Evolutionary conservation across 2,113 vertebrate genomes (phyloP).

Genomic region (Theristicus caerulescens): DNA sequence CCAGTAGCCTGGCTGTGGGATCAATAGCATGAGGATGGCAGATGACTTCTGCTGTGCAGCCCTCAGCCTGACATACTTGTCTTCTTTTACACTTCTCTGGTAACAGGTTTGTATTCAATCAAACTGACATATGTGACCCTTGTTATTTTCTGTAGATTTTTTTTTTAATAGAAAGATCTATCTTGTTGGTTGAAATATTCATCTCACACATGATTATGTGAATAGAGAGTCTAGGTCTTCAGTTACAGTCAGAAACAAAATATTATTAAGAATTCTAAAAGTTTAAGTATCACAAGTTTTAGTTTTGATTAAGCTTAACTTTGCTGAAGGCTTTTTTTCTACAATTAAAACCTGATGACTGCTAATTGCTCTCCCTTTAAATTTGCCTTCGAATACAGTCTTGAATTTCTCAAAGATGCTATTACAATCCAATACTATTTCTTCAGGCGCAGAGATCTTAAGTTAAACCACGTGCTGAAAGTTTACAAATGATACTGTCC

Average conservation of each 20-base stretch:
- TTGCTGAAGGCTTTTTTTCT: neutral
- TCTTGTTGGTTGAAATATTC: neutral
- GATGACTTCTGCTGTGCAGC: neutral
- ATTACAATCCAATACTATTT: constrained; percentile 26
- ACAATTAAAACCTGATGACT: neutral
- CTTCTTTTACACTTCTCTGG: neutral
- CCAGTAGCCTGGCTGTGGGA: neutral
- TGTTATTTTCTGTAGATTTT: neutral
- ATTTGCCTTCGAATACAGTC: constrained; percentile 23
- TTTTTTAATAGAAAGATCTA: neutral
- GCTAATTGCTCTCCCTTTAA: neutral
- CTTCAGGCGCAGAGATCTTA: neutral
- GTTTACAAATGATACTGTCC: constrained; percentile 13
- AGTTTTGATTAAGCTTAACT: constrained; percentile 34
- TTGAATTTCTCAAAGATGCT: neutral
- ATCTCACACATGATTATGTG: neutral
- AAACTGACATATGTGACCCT: neutral
- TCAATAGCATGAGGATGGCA: neutral
- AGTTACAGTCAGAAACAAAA: neutral
- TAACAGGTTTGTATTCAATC: neutral
- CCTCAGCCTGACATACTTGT: neutral
- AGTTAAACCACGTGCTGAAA: constrained; percentile 11
- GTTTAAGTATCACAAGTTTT: neutral
- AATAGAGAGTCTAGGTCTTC: neutral
- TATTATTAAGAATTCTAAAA: neutral